A percentile compares a stretch with the other conserved stretches of the same genome.
phyloP scores from a whole-genome alignment of 2,113 vertebrate genomes.

The Polypterus senegalus region DNA sequence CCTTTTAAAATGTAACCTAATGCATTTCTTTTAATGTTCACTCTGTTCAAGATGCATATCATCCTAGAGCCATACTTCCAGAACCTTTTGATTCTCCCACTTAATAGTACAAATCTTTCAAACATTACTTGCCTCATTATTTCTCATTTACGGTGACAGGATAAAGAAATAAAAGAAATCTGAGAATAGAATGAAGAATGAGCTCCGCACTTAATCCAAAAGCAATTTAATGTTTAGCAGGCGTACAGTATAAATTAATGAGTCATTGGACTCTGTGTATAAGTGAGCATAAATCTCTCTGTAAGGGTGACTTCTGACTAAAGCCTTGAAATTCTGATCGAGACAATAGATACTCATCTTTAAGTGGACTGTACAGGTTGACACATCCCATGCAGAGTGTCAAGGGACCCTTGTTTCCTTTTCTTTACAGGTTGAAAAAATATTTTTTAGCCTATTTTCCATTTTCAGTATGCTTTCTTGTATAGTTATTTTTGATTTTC shows the following conservation, averaged over 20 bases:
- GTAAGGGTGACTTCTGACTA: constrained; percentile 2
- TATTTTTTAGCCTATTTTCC: too few species aligned
- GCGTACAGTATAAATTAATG: constrained; percentile 69
- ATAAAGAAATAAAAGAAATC: constrained; percentile 17
- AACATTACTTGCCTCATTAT: constrained; percentile 19
- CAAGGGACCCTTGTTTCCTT: too few species aligned
- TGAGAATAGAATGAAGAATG: constrained; percentile 64
- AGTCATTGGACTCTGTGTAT: constrained; percentile 73
- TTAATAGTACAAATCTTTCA: constrained; percentile 19
- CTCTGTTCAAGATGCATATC: constrained; percentile 20
- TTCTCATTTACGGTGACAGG: constrained; percentile 8
- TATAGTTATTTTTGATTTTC: too few species aligned
- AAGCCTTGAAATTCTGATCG: constrained; percentile 3
- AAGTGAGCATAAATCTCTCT: constrained; percentile 75
- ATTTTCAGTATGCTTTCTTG: too few species aligned
- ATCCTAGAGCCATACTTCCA: constrained; percentile 37
- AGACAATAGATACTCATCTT: constrained; percentile 4
- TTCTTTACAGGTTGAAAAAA: too few species aligned
- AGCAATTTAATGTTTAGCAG: constrained; percentile 75
- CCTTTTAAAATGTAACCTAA: not conserved
- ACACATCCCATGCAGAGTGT: too few species aligned
- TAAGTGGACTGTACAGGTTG: not conserved
- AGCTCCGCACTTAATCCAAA: constrained; percentile 71
- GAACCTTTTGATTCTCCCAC: constrained; percentile 20
- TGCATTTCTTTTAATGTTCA: not conserved